Conservation (phyloP, 2,888 invertebrate species). For the Cyclophora albipunctata region DNA sequence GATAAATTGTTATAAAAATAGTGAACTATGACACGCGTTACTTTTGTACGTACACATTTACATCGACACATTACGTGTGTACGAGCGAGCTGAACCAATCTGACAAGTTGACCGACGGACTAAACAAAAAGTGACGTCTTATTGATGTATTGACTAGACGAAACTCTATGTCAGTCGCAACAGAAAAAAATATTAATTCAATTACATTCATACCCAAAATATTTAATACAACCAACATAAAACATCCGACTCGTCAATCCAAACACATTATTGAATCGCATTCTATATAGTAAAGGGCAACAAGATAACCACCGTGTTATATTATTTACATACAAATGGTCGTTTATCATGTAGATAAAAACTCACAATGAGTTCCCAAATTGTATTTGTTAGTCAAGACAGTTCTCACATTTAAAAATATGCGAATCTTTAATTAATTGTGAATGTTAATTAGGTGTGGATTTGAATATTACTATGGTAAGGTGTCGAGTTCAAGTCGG, state of each 20-base stretch:
- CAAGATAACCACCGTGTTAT: conserved; percentile 29
- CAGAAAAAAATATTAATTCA: too few relatives aligned
- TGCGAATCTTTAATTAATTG: conserved; percentile 13
- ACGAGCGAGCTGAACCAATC: conserved; percentile 4
- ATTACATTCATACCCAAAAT: too few relatives aligned
- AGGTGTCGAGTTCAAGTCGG: background rate
- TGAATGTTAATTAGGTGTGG: conserved; percentile 13
- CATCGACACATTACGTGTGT: conserved; percentile 6
- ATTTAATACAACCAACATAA: too few relatives aligned
- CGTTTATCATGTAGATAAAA: conserved; percentile 33
- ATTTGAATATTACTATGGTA: background rate
- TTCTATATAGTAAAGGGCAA: conserved; percentile 18
- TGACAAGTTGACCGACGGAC: conserved; percentile 27
- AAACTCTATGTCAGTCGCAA: conserved; percentile 35
- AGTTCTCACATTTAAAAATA: conserved; percentile 22
- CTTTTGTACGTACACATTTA: conserved; percentile 5
- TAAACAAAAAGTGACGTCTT: conserved; percentile 58
- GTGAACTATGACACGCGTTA: conserved; percentile 63
- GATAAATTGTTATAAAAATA: conserved; percentile 59
- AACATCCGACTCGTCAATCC: background rate
- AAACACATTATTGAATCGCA: too few relatives aligned
- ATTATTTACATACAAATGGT: conserved; percentile 47
- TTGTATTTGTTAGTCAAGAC: conserved; percentile 22
- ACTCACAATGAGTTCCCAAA: conserved; percentile 30
- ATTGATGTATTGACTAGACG: conserved; percentile 63